A percentile compares a stretch with the other conserved stretches of the same genome.
Conservation (phyloP, 2,888 invertebrate genomes). For the Epistrophe grossulariae region DNA sequence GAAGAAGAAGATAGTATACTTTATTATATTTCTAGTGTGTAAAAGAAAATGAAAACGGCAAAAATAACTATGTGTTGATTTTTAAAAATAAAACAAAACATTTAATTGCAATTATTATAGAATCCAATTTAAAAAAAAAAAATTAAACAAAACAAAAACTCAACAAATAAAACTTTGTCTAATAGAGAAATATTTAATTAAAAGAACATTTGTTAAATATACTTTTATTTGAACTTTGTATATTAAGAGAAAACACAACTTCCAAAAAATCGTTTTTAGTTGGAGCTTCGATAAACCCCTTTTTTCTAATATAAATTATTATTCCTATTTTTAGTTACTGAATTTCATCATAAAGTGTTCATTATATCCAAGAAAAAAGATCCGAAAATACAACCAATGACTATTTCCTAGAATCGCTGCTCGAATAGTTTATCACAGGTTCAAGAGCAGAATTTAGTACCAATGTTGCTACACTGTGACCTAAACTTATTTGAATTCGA, state of each 20-base stretch:
- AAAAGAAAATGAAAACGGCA: constrained; percentile 54
- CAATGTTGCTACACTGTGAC: no score
- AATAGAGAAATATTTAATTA: constrained; percentile 74
- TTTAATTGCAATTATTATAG: constrained; percentile 60
- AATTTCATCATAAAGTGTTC: no score
- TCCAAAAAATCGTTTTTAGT: no score
- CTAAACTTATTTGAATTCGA: no score
- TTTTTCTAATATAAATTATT: no score
- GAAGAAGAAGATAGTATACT: constrained; percentile 62
- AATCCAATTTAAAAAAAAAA: constrained; percentile 27
- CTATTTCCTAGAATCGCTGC: no score
- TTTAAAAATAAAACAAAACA: constrained; percentile 56
- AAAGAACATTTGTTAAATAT: constrained; percentile 18
- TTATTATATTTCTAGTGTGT: constrained; percentile 73
- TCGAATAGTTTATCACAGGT: no score
- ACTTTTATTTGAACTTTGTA: neutral
- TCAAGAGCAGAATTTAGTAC: no score
- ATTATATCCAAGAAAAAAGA: no score
- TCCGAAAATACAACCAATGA: no score
- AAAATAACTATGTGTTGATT: constrained; percentile 64
- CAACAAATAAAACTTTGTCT: constrained; percentile 52
- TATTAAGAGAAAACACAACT: neutral
- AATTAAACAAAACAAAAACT: constrained; percentile 25
- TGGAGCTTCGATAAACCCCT: no score
- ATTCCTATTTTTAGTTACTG: no score